phyloP scores from a whole-genome alignment of 92 coral and sea anemone genomes.

The Palythoa caribaeorum region DNA sequence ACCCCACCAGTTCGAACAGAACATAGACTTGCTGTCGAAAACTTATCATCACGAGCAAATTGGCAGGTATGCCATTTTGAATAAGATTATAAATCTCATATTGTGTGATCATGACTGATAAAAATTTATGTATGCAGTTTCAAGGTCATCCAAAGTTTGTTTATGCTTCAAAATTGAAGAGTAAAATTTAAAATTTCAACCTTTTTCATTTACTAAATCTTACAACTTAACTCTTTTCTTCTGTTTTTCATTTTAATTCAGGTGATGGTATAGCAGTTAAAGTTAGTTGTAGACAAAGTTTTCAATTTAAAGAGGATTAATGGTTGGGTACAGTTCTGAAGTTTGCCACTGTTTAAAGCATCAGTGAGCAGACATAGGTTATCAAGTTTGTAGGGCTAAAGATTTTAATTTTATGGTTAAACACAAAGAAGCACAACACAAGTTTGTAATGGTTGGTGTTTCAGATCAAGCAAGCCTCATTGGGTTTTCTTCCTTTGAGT shows the following conservation, averaged over 20 bases:
- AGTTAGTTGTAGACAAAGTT: too few relatives aligned
- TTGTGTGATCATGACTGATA: neutral
- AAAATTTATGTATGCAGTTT: too few relatives aligned
- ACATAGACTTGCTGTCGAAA: constrained; percentile 94
- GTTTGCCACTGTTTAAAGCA: too few relatives aligned
- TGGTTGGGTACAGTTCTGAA: too few relatives aligned
- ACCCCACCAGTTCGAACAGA: constrained; percentile 95
- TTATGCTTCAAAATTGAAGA: too few relatives aligned
- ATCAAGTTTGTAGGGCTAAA: neutral
- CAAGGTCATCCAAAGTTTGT: too few relatives aligned
- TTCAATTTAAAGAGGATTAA: too few relatives aligned
- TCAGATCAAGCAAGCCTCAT: constrained; percentile 9
- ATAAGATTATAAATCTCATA: neutral
- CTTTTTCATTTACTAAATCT: too few relatives aligned
- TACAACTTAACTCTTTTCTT: too few relatives aligned
- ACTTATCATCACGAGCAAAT: constrained; percentile 91
- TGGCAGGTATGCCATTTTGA: constrained; percentile 87
- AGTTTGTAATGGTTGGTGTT: neutral
- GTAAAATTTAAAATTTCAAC: too few relatives aligned
- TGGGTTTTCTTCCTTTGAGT: constrained; percentile 1
- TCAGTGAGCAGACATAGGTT: neutral
- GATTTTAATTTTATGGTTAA: neutral
- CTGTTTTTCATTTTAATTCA: too few relatives aligned
- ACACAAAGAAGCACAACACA: neutral
- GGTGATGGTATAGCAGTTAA: too few relatives aligned